Evolutionary conservation across 1,140 invertebrate genomes (phyloP).

Genomic region (Alviniconcha marisindica): DNA sequence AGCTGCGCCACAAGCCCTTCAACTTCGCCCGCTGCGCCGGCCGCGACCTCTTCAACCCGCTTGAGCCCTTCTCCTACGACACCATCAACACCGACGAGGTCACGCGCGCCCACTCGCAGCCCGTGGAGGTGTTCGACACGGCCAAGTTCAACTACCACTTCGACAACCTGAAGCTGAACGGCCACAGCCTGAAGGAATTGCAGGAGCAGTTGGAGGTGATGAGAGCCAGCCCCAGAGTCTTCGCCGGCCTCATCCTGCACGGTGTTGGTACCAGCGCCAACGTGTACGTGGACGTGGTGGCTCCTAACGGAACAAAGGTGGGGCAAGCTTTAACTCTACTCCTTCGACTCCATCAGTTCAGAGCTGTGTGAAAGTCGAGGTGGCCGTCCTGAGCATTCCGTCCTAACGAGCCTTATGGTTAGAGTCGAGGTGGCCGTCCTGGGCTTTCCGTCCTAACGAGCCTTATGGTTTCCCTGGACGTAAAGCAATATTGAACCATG

Average conservation of each 20-base stretch:
- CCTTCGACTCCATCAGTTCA: neutral
- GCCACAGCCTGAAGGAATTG: conserved; percentile 41
- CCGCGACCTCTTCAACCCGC: conserved; percentile 31
- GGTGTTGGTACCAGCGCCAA: conserved; percentile 41
- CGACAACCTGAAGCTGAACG: conserved; percentile 46
- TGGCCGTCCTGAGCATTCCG: neutral
- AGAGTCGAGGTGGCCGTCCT: neutral
- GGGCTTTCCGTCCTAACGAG: neutral
- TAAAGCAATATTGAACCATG: too few species aligned
- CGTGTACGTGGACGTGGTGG: conserved; percentile 6
- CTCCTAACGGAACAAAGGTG: neutral
- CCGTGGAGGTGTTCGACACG: conserved; percentile 43
- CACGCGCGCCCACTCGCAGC: conserved; percentile 41
- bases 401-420: neutral
- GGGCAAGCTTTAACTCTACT: too few species aligned
- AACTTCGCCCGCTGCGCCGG: conserved; percentile 43
- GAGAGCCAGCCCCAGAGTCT: conserved; percentile 38
- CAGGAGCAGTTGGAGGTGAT: conserved; percentile 31
- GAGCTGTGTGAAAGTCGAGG: neutral
- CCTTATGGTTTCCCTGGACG: neutral
- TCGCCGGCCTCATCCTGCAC: conserved; percentile 41
- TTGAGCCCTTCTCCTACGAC: conserved; percentile 48
- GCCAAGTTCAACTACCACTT: conserved; percentile 49
- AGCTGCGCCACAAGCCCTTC: conserved; percentile 44
- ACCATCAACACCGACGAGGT: conserved; percentile 44